Percentiles rank a stretch among this genome's conserved stretches.
phyloP scores from a whole-genome alignment of 2,888 invertebrate species.

The Ectobius pallidus region DNA sequence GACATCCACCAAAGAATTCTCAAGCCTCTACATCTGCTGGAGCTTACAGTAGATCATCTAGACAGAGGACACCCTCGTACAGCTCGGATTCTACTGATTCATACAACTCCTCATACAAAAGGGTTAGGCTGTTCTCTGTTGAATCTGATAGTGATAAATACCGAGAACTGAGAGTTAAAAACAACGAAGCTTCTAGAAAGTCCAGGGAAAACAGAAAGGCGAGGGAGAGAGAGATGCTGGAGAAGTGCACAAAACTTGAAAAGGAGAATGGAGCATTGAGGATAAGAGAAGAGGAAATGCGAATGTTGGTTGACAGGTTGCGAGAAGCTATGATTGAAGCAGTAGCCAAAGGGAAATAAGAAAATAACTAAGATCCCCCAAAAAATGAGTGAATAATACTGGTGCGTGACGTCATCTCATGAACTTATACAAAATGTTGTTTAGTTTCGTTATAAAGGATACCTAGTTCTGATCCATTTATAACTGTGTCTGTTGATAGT shows the following conservation, averaged over 20 bases:
- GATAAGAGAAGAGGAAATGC: conserved; percentile 69
- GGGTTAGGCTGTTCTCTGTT: conserved; percentile 9
- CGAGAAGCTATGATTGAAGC: conserved; percentile 65
- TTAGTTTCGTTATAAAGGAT: too few relatives aligned
- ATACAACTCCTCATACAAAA: neutral
- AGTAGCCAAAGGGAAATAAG: neutral
- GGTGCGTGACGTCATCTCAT: too few relatives aligned
- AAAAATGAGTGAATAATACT: too few relatives aligned
- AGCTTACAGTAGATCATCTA: neutral
- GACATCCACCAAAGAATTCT: neutral
- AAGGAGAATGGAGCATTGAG: conserved; percentile 67
- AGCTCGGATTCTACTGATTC: neutral
- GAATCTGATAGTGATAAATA: conserved; percentile 56
- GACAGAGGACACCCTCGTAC: neutral
- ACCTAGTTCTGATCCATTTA: too few relatives aligned
- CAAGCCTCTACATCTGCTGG: neutral
- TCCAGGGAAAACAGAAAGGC: conserved; percentile 74
- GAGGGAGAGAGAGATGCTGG: conserved; percentile 63
- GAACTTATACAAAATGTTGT: too few relatives aligned
- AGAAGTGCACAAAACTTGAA: conserved; percentile 62
- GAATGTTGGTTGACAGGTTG: conserved; percentile 69
- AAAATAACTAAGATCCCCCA: too few relatives aligned
- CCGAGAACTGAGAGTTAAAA: conserved; percentile 73
- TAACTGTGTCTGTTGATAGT: too few relatives aligned
- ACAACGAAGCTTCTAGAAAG: conserved; percentile 78